These are phyloP conservation scores for Genyomyrus donnyi DNA, from an alignment of 2,113 vertebrate genomes.

Conservation along the genomic window DNA sequence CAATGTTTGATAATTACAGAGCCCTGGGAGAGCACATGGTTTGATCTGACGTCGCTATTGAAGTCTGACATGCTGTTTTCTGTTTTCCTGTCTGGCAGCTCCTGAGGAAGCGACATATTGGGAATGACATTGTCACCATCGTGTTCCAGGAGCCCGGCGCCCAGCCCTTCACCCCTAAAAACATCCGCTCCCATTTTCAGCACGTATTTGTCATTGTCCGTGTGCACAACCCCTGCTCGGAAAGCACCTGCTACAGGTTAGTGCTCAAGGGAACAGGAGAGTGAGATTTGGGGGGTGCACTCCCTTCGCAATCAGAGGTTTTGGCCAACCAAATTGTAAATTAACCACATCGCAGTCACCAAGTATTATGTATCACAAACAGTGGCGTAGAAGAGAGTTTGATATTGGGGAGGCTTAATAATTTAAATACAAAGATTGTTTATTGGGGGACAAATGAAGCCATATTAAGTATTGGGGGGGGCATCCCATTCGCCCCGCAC, in stretches of 20 bases:
- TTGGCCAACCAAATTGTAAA: neutral
- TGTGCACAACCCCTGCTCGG: conserved; percentile 3
- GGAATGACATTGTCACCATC: neutral
- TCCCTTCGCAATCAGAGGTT: neutral
- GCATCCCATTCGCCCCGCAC: too few relatives aligned
- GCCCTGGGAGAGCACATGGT: neutral
- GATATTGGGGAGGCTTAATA: neutral
- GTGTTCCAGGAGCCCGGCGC: conserved; percentile 9
- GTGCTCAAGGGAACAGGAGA: neutral
- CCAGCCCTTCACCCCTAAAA: conserved; percentile 9
- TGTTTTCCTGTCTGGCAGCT: neutral
- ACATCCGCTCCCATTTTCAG: conserved; percentile 15
- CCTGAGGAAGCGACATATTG: conserved; percentile 7
- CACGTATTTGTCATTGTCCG: conserved; percentile 9
- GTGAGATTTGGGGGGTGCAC: neutral
- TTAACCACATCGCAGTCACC: neutral
- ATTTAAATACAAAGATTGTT: neutral
- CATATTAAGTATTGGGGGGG: neutral
- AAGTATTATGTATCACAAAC: neutral
- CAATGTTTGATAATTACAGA: neutral
- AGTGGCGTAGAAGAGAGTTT: neutral
- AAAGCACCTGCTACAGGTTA: conserved; percentile 16
- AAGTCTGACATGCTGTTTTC: neutral
- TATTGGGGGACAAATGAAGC: neutral
- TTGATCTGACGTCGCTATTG: neutral